Percentiles rank a stretch among this genome's conserved stretches.
These are phyloP conservation scores for Thalassophryne amazonica DNA, from an alignment of 2,797 vertebrate species.

Conservation along the genomic window DNA sequence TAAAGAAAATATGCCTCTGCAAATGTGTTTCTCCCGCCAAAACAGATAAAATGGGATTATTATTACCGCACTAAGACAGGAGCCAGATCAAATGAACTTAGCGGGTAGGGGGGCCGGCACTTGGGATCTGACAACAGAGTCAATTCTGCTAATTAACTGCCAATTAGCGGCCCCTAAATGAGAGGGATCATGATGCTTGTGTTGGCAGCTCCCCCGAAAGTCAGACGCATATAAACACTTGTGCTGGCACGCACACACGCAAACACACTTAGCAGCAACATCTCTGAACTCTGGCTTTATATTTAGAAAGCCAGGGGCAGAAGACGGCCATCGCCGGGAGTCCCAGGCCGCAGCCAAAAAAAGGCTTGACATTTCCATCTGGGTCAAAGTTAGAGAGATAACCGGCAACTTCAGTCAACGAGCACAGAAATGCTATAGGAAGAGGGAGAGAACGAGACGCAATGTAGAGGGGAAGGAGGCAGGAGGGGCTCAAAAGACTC, in stretches of 20 bases:
- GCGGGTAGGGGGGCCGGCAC: slow-evolving; percentile 77
- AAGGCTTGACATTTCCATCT: slow-evolving; percentile 80
- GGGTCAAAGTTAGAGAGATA: slow-evolving; percentile 81
- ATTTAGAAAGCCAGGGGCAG: slow-evolving; percentile 76
- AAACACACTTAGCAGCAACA: slow-evolving; percentile 53
- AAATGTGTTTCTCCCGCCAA: slow-evolving; percentile 53
- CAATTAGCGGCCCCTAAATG: slow-evolving; percentile 97
- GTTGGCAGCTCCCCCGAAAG: slow-evolving; percentile 73
- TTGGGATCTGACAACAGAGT: slow-evolving; percentile 88
- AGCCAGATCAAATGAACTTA: slow-evolving; percentile 86
- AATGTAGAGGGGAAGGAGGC: slow-evolving; percentile 3
- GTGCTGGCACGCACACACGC: slow-evolving; percentile 60
- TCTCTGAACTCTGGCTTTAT: slow-evolving; percentile 68
- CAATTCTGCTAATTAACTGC: slow-evolving; percentile 97
- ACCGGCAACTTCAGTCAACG: slow-evolving; percentile 70
- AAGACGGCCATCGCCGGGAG: slow-evolving; percentile 66
- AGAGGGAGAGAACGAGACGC: slow-evolving; percentile 5
- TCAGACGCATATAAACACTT: slow-evolving; percentile 60
- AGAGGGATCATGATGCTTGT: slow-evolving; percentile 90
- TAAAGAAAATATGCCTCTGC: slow-evolving; percentile 69
- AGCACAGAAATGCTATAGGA: slow-evolving; percentile 34
- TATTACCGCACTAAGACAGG: slow-evolving; percentile 79
- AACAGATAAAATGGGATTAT: slow-evolving; percentile 71
- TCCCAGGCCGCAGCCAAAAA: slow-evolving; percentile 76
- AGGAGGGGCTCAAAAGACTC: slow-evolving; percentile 56